Base-by-base conservation (phyloP, 2,888 invertebrate species). In the Cephonodes hylas region DNA sequence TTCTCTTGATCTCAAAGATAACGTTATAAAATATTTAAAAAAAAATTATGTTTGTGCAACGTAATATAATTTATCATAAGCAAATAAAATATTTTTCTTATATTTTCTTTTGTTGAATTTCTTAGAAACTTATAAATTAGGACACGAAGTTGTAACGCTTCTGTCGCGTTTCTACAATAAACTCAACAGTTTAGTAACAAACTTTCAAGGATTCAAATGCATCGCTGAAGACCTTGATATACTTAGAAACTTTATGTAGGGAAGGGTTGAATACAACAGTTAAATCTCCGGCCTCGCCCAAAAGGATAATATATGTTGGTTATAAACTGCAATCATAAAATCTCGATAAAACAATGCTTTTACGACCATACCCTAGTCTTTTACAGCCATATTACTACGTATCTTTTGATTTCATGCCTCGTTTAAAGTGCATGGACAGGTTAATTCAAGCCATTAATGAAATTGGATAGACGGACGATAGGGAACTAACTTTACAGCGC, bases 281-380 rank as follows among this genome's bases (percentile, higher is more conserved):
- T 31, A 53, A 53, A 53, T 15, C 15, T 23, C 46, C 25, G 25
- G 25, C 48, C 25, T 27, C n/a, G 7, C 48, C 38, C 38, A 38
- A 18, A 18, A 31, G 53, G 20, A 31, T 53, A 53, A 31, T 31
- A 53, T 53, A 53, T 20, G 53, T 8, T 31, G 27, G 53, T 66
- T 67, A 66, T 76, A 74, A 73, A 76, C 67, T 58, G 56, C 46
- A 61, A 63, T 65, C 67, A 64, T 75, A 72, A 75, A 77, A 59
- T 58, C 61, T 59, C 60, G 58, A 66, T 67, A 71, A 73, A 74
- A 75, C 69, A 73, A 69, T 70, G 72, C 61, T 64, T 62, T 58
- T 64, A 23, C 58, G 64, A 45, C 22, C 7, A 31, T 3, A 27
- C 31, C 27, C 59, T 18, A 31, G 53, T 4, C 15, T 53, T 53